Conservation (phyloP, 2,797 vertebrate genomes). For the Sphaeramia orbicularis region DNA sequence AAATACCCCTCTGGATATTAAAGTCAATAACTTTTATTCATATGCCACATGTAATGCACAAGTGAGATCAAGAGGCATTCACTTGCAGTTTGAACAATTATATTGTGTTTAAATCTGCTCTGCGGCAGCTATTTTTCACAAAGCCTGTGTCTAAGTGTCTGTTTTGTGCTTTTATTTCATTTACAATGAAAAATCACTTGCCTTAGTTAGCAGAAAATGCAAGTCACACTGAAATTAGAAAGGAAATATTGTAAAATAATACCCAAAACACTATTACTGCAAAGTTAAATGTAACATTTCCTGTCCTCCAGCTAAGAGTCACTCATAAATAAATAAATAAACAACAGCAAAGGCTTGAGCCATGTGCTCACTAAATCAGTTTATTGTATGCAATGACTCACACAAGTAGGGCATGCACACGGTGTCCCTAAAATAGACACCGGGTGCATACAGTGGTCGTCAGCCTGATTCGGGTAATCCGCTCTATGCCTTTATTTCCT, state of each 20-base stretch:
- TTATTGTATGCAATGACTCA: conserved; percentile 39
- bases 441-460: conserved; percentile 31
- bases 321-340: conserved; percentile 34
- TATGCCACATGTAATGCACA: too few species aligned
- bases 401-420: conserved; percentile 44
- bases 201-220: neutral
- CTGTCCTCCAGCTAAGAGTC: conserved; percentile 17
- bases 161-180: conserved; percentile 8
- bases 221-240: neutral
- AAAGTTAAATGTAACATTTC: conserved; percentile 16
- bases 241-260: conserved; percentile 14
- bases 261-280: neutral
- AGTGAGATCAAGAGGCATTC: neutral
- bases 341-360: conserved; percentile 12
- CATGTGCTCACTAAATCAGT: conserved; percentile 27
- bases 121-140: neutral
- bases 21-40: too few species aligned
- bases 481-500: conserved; percentile 21
- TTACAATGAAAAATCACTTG: neutral
- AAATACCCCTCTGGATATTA: too few species aligned
- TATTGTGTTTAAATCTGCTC: too few species aligned
- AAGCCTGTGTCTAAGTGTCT: neutral
- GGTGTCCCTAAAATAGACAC: conserved; percentile 67
- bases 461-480: conserved; percentile 18
- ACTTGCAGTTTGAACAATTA: neutral